A percentile compares a stretch with the other conserved stretches of the same genome.
phyloP scores from a whole-genome alignment of 2,888 invertebrate species.

The Myathropa florea region DNA sequence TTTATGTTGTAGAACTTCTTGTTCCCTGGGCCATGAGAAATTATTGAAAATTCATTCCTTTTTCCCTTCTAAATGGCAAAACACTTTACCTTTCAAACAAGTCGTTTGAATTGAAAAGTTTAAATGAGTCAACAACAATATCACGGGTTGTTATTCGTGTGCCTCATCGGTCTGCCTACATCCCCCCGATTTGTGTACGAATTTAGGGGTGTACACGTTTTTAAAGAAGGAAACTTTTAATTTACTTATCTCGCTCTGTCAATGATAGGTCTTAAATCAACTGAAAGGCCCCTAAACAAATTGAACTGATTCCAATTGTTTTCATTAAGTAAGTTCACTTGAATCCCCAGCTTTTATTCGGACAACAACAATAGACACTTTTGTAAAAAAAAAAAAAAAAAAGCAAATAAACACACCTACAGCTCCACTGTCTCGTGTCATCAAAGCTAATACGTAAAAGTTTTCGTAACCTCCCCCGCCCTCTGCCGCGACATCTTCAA shows the following conservation, averaged over 20 bases:
- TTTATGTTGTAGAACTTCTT: neutral
- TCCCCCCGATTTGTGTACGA: too few species aligned
- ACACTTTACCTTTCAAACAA: neutral
- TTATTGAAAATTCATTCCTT: neutral
- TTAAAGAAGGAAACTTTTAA: neutral
- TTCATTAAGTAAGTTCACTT: neutral
- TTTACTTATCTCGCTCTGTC: neutral
- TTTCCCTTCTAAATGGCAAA: neutral
- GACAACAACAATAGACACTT: neutral
- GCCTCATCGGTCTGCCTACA: too few species aligned
- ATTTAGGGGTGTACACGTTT: too few species aligned
- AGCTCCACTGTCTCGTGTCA: neutral
- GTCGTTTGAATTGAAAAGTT: too few species aligned
- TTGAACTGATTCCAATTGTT: neutral
- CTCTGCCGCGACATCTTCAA: neutral
- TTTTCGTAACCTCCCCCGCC: neutral
- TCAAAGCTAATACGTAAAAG: slow-evolving; percentile 32
- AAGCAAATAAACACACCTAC: neutral
- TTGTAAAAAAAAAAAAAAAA: neutral
- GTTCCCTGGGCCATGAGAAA: neutral
- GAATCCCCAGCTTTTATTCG: neutral
- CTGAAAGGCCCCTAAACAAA: neutral
- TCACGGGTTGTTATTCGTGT: neutral
- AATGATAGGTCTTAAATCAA: neutral
- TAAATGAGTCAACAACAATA: neutral